Conservation (phyloP, 2,797 vertebrate genomes). For the Microctenopoma steveboyesi region DNA sequence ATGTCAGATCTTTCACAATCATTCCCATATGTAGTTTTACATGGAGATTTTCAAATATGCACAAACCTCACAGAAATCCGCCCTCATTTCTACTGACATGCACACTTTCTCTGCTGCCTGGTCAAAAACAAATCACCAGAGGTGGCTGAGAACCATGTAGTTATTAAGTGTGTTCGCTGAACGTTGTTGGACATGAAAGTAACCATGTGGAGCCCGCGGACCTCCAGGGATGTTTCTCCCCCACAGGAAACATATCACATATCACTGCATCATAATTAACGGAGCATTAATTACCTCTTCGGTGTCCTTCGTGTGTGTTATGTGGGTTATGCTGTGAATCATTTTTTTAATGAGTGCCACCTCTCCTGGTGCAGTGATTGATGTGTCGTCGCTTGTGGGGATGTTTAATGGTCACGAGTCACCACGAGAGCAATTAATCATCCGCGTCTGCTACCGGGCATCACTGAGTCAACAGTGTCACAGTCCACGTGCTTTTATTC, state of each 20-base stretch:
- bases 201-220: conserved; percentile 10
- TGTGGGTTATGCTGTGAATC: conserved; percentile 19
- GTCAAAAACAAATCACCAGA: not conserved
- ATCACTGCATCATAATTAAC: conserved; percentile 72
- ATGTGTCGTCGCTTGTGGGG: conserved; percentile 5
- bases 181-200: conserved; percentile 20
- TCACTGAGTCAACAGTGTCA: not conserved
- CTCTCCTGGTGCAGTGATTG: conserved; percentile 27
- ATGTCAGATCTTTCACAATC: conserved; percentile 10
- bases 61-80: not conserved
- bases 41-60: not conserved
- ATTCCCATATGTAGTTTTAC: conserved; percentile 8
- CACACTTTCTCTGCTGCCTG: too few species aligned
- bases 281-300: conserved; percentile 44
- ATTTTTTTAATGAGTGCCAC: conserved; percentile 55
- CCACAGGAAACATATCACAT: conserved; percentile 43
- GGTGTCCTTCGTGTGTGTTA: conserved; percentile 30
- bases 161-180: conserved; percentile 3
- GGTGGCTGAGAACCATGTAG: not conserved
- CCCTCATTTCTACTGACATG: not conserved
- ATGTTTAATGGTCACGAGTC: conserved; percentile 9
- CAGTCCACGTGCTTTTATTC: not conserved
- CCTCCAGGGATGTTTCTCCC: conserved; percentile 30
- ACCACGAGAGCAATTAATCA: conserved; percentile 13
- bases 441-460: not conserved